Evolutionary conservation across 2,888 invertebrate species (phyloP), one percentile per base, ranked within the genome.

Genomic region (Luffia ferchaultella): DNA sequence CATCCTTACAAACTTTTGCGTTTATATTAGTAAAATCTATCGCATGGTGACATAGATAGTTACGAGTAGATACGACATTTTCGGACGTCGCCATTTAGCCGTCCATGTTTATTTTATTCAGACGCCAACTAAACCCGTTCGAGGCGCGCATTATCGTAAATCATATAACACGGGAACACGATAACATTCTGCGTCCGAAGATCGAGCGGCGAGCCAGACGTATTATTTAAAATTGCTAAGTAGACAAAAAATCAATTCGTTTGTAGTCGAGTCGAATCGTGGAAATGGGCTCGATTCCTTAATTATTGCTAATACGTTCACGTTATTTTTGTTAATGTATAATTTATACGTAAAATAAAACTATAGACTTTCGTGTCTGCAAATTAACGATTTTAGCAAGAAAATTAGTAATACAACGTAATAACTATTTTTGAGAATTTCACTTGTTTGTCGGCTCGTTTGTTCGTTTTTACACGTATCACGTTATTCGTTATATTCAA

Each of bases 201-300:
- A 30, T 30, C 30, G 30, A 12, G 30, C 30, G 30, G 30, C 30
- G 30, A n/a, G 30, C 30, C 30, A 12, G 5, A 12, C 30, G 30
- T 12, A 12, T 30, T 12, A 30, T 30, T 30, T 30, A 30, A 3
- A 12, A 30, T 30, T 20, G 48, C n/a, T 40, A 41, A 49, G 44
- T 18, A 44, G 16, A 19, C 42, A 44, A 51, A 55, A 55, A 54
- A 56, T 20, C 42, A 42, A 45, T 45, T 41, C 48, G 2, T 42
- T 18, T 16, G 16, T 20, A 49, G 41, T 56, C 54, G 54, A 42
- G 43, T 46, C 50, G 43, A 45, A 52, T 50, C 50, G 49, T 15
- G 15, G 9, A 12, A 9, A 40, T 40, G 41, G 41, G 15, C 15
- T 12, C 41, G 15, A 40, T n/a, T n/a, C n/a, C n/a, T n/a, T 40